Evolutionary conservation across 2,888 invertebrate species (phyloP), one percentile per base, ranked within the genome.

Genomic region (Pegoplata infirma): DNA sequence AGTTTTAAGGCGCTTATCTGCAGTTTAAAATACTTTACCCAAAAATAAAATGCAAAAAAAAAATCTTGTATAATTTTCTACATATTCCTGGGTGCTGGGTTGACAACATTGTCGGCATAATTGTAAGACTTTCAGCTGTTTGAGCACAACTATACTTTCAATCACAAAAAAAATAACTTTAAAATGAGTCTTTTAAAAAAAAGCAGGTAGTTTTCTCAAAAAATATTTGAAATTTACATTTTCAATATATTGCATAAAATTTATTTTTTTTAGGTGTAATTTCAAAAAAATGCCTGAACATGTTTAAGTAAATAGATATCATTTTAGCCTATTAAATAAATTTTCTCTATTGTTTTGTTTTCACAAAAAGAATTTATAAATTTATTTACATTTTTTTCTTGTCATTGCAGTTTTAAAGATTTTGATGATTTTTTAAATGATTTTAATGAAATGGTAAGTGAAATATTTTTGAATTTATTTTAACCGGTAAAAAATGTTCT

Each of bases 91-190:
- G 69, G 76, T 76, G 68, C 61, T 46, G 72, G 32, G 25, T 64
- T 78, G 68, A 73, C 73, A 78, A 78, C 73, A 78, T 78, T 73
- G 73, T 78, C 77, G 77, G 77, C 73, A 78, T 78, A 63, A 68
- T 78, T 71, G 44, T 64, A 56, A 51, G 25, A n/a, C 25, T 12
- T n/a, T 25, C n/a, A 1, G 51, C 12, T 3, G 14, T 19, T n/a
- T 8, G n/a, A 21, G 23, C 12, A 8, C 49, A 49, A 49, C 21
- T 5, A 28, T 28, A 28, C 3, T n/a, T n/a, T n/a, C n/a, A n/a
- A n/a, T n/a, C 3, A 23, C 23, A 23, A 28, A 28, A 28, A 5
- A 28, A 32, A 32, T n/a, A n/a, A n/a, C n/a, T n/a, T n/a, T n/a
- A n/a, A 32, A 32, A 32, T 32, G 32, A 32, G 32, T 3, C 28